A percentile compares a stretch with the other conserved stretches of the same genome.
phyloP scores from a whole-genome alignment of 2,888 invertebrate species.

The Oscheius sp. region DNA sequence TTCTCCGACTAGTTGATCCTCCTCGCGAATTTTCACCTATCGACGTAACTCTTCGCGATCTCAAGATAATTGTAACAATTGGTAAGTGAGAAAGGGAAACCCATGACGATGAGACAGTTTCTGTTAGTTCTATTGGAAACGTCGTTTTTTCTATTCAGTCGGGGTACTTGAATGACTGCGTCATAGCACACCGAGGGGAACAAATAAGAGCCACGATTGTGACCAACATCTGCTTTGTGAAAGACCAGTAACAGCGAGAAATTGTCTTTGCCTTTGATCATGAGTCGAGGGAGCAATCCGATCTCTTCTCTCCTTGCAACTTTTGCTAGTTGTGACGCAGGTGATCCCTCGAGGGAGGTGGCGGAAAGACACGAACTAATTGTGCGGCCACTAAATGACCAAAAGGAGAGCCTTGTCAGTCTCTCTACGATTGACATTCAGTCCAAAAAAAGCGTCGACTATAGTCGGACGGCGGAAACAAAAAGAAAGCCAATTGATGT shows the following conservation, averaged over 20 bases:
- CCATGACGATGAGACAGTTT: background rate
- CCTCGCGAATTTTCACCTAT: constrained; percentile 22
- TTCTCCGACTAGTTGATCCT: constrained; percentile 24
- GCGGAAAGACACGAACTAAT: no score
- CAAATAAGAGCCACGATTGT: background rate
- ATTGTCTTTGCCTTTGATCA: no score
- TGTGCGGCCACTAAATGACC: no score
- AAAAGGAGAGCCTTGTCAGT: background rate
- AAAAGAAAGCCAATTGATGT: background rate
- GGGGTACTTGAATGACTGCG: constrained; percentile 14
- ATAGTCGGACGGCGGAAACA: background rate
- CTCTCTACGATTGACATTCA: background rate
- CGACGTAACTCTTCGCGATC: constrained; percentile 31
- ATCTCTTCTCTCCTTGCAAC: constrained; percentile 1
- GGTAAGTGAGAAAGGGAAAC: constrained; percentile 36
- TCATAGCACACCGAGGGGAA: constrained; percentile 4
- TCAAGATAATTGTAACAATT: constrained; percentile 41
- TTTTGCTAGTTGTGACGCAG: background rate
- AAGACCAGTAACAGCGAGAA: background rate
- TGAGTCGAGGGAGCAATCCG: no score
- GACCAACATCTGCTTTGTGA: constrained; percentile 1
- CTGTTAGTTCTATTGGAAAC: background rate
- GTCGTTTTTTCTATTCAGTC: background rate
- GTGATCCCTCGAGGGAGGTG: background rate
- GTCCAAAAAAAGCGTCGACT: background rate